Percentiles rank a stretch among this genome's conserved stretches.
Evolutionary conservation across 35 echinoderm and acorn worm species (phyloP).

Genomic region (Acanthaster planci): DNA sequence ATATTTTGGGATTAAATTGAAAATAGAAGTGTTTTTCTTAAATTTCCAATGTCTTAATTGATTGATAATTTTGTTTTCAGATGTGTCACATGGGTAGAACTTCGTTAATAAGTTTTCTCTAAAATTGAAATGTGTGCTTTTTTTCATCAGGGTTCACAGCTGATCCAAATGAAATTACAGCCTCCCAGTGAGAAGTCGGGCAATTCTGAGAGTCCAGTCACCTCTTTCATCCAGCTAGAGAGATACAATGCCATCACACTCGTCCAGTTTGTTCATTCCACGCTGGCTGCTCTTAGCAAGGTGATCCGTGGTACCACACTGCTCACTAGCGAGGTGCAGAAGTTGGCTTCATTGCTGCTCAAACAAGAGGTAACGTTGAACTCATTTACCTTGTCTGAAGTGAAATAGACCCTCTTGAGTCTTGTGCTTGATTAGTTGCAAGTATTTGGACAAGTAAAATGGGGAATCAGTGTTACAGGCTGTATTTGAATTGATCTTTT

Average conservation of each 20-base stretch:
- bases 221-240: constrained; percentile 87
- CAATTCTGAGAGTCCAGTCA: constrained; percentile 57
- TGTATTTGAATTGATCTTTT: too few relatives aligned
- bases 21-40: not conserved
- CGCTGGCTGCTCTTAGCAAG: constrained; percentile 93
- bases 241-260: constrained; percentile 86
- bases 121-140: not conserved
- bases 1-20: too few relatives aligned
- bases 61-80: not conserved
- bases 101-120: too few relatives aligned
- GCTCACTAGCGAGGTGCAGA: constrained; percentile 90
- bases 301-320: constrained; percentile 88
- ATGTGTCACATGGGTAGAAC: too few relatives aligned
- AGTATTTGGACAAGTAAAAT: too few relatives aligned
- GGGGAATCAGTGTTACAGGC: too few relatives aligned
- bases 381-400: too few relatives aligned
- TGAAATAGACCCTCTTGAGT: too few relatives aligned
- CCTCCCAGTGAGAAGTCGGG: constrained; percentile 84
- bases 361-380: constrained; percentile 84
- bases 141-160: constrained; percentile 57
- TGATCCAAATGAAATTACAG: constrained; percentile 84
- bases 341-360: constrained; percentile 64
- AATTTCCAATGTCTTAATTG: not conserved
- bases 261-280: constrained; percentile 95
- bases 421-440: too few relatives aligned